These are phyloP conservation scores for Diabrotica undecimpunctata DNA, from an alignment of 1,140 invertebrate species.

Conservation along the genomic window DNA sequence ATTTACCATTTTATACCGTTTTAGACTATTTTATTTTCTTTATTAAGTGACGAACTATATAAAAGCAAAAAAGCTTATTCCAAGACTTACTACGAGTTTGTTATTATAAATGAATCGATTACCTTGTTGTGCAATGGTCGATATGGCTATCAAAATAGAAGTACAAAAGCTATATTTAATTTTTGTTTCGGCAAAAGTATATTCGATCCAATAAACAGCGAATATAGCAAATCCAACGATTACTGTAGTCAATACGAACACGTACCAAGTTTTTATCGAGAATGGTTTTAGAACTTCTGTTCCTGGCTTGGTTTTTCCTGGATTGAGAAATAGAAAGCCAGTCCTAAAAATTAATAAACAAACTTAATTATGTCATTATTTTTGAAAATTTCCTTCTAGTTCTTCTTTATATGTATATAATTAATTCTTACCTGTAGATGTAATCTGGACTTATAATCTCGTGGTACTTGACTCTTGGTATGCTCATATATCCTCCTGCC, in stretches of 20 bases:
- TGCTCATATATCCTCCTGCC: slow-evolving; percentile 19
- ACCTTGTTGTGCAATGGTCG: slow-evolving; percentile 31
- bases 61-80: too few relatives aligned
- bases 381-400: too few relatives aligned
- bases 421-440: slow-evolving; percentile 29
- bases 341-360: slow-evolving; percentile 26
- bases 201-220: slow-evolving; percentile 25
- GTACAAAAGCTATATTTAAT: slow-evolving; percentile 23
- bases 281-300: slow-evolving; percentile 36
- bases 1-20: too few relatives aligned
- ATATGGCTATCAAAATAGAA: slow-evolving; percentile 27
- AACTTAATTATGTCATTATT: not conserved
- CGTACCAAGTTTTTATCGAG: slow-evolving; percentile 25
- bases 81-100: too few relatives aligned
- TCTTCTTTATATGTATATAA: not conserved
- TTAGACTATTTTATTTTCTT: too few relatives aligned
- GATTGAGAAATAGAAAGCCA: slow-evolving; percentile 33
- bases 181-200: slow-evolving; percentile 4
- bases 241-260: slow-evolving; percentile 12
- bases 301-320: slow-evolving; percentile 25
- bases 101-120: not conserved
- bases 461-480: slow-evolving; percentile 27
- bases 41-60: too few relatives aligned
- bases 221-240: slow-evolving; percentile 28
- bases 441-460: slow-evolving; percentile 35